phyloP scores from a whole-genome alignment of 2,797 vertebrate genomes.

The Sebastes wilsoni region DNA sequence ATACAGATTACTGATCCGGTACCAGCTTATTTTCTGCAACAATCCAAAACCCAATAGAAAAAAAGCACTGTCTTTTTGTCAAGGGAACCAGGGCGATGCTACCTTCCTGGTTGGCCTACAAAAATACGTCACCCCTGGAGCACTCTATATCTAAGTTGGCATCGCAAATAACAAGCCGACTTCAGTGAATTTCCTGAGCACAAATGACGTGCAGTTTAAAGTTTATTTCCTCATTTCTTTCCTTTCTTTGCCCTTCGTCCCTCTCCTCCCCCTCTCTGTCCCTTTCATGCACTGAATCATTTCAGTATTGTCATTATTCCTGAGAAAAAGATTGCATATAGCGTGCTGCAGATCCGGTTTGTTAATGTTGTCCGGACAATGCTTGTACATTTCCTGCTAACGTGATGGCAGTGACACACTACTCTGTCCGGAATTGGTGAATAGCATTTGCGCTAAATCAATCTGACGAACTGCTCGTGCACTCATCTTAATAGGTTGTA shows the following conservation, averaged over 20 bases:
- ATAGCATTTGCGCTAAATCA: background rate
- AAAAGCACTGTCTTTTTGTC: too few species aligned
- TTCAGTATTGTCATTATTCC: background rate
- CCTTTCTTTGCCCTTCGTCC: background rate
- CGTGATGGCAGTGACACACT: background rate
- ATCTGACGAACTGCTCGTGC: background rate
- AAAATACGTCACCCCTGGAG: too few species aligned
- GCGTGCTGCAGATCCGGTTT: fast-evolving
- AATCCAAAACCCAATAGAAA: too few species aligned
- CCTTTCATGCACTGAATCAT: background rate
- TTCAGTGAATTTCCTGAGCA: too few species aligned
- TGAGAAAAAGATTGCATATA: background rate
- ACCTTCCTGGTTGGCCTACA: too few species aligned
- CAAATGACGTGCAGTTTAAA: too few species aligned
- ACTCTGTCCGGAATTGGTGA: background rate
- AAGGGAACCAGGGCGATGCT: too few species aligned
- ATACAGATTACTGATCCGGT: too few species aligned
- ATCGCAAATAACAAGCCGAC: too few species aligned
- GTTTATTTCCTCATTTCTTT: too few species aligned
- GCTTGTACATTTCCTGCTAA: background rate
- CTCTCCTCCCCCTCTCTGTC: background rate
- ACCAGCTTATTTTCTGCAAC: too few species aligned
- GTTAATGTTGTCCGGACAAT: too few species aligned
- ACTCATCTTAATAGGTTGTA: background rate
- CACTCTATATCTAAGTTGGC: background rate